A percentile compares a stretch with the other conserved stretches of the same genome.
phyloP scores from a whole-genome alignment of 2,797 vertebrate species.

The Gymnodraco acuticeps region DNA sequence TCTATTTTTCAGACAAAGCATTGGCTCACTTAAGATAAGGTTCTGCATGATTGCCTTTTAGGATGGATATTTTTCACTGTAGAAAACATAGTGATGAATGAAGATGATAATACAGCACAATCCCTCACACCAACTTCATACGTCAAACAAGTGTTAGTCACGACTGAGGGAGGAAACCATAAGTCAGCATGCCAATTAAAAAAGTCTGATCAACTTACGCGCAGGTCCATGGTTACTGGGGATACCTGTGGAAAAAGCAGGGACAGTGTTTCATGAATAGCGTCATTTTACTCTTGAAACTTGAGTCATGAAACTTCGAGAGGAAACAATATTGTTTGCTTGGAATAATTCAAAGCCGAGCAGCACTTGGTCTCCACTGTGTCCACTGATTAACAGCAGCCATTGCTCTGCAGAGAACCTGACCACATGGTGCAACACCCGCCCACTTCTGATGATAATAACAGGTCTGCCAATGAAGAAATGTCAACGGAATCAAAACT shows the following conservation, averaged over 20 bases:
- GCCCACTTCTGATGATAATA: slow-evolving; percentile 74
- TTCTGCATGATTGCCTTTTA: slow-evolving; percentile 13
- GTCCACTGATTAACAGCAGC: slow-evolving; percentile 57
- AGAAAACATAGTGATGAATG: slow-evolving; percentile 39
- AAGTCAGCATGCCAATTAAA: slow-evolving; percentile 62
- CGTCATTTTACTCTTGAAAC: slow-evolving; percentile 22
- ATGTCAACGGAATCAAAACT: slow-evolving; percentile 64
- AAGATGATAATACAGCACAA: slow-evolving; percentile 32
- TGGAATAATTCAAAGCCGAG: slow-evolving; percentile 27
- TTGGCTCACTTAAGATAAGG: neutral
- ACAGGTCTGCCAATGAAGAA: slow-evolving; percentile 49
- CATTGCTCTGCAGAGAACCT: slow-evolving; percentile 22
- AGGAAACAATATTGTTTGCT: slow-evolving; percentile 9
- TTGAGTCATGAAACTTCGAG: neutral
- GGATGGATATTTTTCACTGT: slow-evolving; percentile 9
- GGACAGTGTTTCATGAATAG: slow-evolving; percentile 35
- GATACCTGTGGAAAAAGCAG: slow-evolving; percentile 86
- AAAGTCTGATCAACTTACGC: slow-evolving; percentile 88
- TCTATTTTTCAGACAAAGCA: slow-evolving; percentile 15
- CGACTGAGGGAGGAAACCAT: slow-evolving; percentile 44
- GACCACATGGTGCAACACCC: slow-evolving; percentile 27
- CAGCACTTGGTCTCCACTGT: slow-evolving; percentile 36
- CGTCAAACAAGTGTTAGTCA: slow-evolving; percentile 53
- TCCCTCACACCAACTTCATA: slow-evolving; percentile 43
- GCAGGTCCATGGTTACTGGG: slow-evolving; percentile 94